Evolutionary conservation across 2,888 invertebrate genomes (phyloP), one percentile per base, ranked within the genome.

Genomic region (Drosophila conformis): DNA sequence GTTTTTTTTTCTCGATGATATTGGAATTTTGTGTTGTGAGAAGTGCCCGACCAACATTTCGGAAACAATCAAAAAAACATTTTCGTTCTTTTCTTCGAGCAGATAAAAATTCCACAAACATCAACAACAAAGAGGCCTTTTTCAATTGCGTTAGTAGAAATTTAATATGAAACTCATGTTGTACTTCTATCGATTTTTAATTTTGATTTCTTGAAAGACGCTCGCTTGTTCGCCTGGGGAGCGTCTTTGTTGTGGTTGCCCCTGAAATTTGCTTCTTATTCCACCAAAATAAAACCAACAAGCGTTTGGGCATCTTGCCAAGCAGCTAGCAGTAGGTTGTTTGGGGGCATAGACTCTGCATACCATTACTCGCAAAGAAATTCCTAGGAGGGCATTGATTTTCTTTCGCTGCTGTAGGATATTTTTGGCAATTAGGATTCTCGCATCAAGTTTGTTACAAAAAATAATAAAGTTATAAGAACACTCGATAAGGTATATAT

Each of bases 141-240:
- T 78, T 63, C 86, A 88, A 85, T 81, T 86, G 88, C 74, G 82
- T 81, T 76, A 80, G 80, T 68, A 75, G 64, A 74, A 85, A 85
- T 85, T 86, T 85, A 88, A 85, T 88, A 88, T 78, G 82, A 86
- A 80, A 72, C 83, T 80, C 80, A 80, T 87, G 84, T 75, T 78
- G 68, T 56, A 35, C n/a, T 40, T 40, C 15, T 72, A 78, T 78
- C 63, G 78, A 79, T 79, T 78, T 79, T 69, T 73, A 73, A 73
- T 78, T 79, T 65, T 56, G 52, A 78, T 62, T 71, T 71, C 71
- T 62, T 62, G 62, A 49, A 40, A 35, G 56, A n/a, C 61, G 46
- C 5, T 36, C 49, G 49, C 18, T 27, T 25, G 13, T 52, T 36
- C 66, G 64, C 42, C 42, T 71, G 33, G 35, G 58, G 61, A 64